Evolutionary conservation across 2,888 invertebrate genomes (phyloP).

Genomic region (Latrodectus hesperus): DNA sequence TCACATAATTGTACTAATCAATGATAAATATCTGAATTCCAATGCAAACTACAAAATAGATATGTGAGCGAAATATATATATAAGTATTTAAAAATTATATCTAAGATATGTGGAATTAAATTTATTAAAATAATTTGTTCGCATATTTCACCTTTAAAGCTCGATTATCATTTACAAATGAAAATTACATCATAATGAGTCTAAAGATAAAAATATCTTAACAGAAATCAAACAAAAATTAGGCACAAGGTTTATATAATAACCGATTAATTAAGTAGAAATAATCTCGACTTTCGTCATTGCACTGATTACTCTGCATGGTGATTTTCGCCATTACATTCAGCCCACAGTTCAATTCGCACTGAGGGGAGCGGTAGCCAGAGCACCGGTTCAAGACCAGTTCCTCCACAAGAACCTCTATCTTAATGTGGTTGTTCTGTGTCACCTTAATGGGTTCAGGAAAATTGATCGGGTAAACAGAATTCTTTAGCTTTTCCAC

Average conservation of each 20-base stretch:
- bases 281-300: constrained; percentile 2
- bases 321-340: not conserved
- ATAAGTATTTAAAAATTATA: too few relatives aligned
- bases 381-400: constrained; percentile 19
- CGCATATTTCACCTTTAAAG: too few relatives aligned
- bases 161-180: not conserved
- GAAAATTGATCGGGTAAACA: not conserved
- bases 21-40: too few relatives aligned
- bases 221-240: not conserved
- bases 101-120: too few relatives aligned
- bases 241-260: constrained; percentile 14
- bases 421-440: not conserved
- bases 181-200: not conserved
- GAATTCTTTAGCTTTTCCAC: constrained; percentile 5
- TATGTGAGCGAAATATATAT: too few relatives aligned
- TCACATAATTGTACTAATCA: too few relatives aligned
- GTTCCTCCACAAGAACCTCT: constrained; percentile 28
- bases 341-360: constrained; percentile 36
- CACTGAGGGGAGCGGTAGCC: not conserved
- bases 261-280: constrained; percentile 26
- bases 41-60: too few relatives aligned
- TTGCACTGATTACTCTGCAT: constrained; percentile 22
- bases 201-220: too few relatives aligned
- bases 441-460: not conserved
- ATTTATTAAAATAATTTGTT: too few relatives aligned